Base-by-base conservation (phyloP, 2,888 invertebrate genomes). In the Spialia ferax region DNA sequence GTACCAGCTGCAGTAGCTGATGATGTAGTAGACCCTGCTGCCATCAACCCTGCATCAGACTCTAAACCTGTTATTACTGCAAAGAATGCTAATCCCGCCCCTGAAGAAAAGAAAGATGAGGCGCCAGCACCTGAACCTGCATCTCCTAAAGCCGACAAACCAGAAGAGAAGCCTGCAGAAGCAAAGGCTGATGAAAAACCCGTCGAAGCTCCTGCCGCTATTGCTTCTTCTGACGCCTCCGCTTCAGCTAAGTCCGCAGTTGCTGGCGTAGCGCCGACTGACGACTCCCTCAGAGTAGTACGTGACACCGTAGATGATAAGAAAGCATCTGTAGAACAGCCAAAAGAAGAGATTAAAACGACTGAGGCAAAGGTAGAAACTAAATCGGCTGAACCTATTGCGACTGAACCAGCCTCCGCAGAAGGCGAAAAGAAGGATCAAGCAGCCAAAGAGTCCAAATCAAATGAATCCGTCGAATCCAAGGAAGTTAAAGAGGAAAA, bases 241-340 rank as follows among this genome's bases (percentile, higher is more conserved):
- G 68, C 70, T 20, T 66, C 72, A 32, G 68, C 69, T n/a, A 79
- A 79, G 68, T 69, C 78, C 15, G 68, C 62, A 29, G 69, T 68
- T 5, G 73, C 68, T 50, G 72, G 69, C 50, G 71, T 65, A 23
- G 72, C 57, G 8, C 65, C 72, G 6, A 42, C 72, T 62, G 86
- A 86, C 29, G 89, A 89, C 18, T 77, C 77, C 50, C 76, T 85
- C 15, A 81, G 91, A 42, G 88, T 91, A 67, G 82, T 90, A 18
- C 89, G 93, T 45, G 92, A 89, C 60, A 88, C 91, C 7, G 82
- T 87, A 23, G 87, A 85, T 65, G 89, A 86, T 63, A 80, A 90
- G 62, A 77, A 83, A 18, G 80, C 70, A 2, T 55, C 73, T 7
- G 71, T 61, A 52, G 74, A 74, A 54, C 48, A 56, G 18, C 68